Percentiles rank a stretch among this genome's conserved stretches.
These are phyloP conservation scores for Cynodonichthys magdalenae DNA, from an alignment of 2,797 vertebrate genomes.

Conservation along the genomic window DNA sequence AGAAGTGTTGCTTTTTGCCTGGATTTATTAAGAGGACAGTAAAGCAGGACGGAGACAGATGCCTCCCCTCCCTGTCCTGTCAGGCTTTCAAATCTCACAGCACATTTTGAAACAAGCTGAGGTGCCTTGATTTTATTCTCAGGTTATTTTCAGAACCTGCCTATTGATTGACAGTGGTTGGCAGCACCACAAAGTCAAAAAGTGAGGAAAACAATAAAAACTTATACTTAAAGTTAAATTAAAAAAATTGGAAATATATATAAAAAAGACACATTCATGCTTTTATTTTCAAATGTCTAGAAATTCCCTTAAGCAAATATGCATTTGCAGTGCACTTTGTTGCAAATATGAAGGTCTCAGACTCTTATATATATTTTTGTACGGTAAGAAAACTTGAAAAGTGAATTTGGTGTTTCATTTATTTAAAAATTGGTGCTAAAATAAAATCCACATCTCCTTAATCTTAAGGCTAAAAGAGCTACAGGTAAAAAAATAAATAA, in stretches of 20 bases:
- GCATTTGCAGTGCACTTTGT: neutral
- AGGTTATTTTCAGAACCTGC: conserved; percentile 52
- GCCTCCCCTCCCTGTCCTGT: conserved; percentile 52
- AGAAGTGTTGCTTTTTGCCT: conserved; percentile 26
- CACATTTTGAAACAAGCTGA: conserved; percentile 59
- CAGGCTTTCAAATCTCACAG: conserved; percentile 55
- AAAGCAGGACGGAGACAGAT: conserved; percentile 57
- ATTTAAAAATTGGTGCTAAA: neutral
- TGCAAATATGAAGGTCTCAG: conserved; percentile 2
- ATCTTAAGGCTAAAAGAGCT: neutral
- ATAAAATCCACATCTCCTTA: neutral
- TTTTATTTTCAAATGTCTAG: neutral
- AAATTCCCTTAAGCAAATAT: neutral
- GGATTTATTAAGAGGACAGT: conserved; percentile 46
- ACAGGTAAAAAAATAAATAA: neutral
- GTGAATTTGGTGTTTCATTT: neutral
- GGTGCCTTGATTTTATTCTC: conserved; percentile 49
- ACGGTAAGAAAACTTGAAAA: neutral
- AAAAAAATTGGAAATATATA: conserved; percentile 23
- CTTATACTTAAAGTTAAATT: conserved; percentile 7
- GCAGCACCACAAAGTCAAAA: conserved; percentile 23
- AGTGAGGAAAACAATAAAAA: conserved; percentile 19
- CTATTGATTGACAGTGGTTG: conserved; percentile 54
- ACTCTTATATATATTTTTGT: neutral
- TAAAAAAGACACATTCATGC: neutral